Evolutionary conservation across 2,113 vertebrate species (phyloP).

Genomic region (Stercorarius parasiticus): DNA sequence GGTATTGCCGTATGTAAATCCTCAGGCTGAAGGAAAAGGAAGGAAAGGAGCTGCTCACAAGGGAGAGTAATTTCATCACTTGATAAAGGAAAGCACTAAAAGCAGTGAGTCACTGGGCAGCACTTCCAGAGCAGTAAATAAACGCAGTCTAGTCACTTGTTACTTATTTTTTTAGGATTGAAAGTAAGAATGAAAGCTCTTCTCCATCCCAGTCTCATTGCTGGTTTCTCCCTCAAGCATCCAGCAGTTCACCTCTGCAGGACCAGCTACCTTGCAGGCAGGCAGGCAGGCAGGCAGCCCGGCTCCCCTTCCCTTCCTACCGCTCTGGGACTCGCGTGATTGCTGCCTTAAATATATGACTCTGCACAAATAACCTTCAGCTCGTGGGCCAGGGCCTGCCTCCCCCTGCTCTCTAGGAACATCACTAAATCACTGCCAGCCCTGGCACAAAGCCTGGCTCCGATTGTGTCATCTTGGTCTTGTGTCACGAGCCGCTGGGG

Average conservation of each 20-base stretch:
- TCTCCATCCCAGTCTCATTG: not conserved
- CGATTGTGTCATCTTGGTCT: not conserved
- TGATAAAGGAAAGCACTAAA: not conserved
- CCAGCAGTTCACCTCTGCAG: not conserved
- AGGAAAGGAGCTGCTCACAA: not conserved
- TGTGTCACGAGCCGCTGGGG: not conserved
- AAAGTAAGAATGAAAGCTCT: not conserved
- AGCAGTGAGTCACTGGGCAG: not conserved
- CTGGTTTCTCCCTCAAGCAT: not conserved
- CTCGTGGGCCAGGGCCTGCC: not conserved
- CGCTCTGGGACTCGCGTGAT: not conserved
- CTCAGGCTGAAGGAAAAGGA: not conserved
- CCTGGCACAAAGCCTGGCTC: slow-evolving; percentile 6
- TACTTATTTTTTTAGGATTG: not conserved
- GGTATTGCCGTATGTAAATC: not conserved
- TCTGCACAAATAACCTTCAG: slow-evolving; percentile 21
- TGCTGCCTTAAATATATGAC: slow-evolving; percentile 6
- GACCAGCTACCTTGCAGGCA: not conserved
- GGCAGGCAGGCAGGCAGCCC: not conserved
- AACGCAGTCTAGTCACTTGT: not conserved
- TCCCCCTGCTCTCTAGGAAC: slow-evolving; percentile 45
- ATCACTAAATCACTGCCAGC: slow-evolving; percentile 36
- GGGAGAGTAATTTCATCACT: not conserved
- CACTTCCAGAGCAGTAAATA: not conserved
- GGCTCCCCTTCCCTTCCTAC: not conserved